Evolutionary conservation across 2,797 vertebrate genomes (phyloP), one percentile per base, ranked within the genome.

Genomic region (Propithecus deckenii): DNA sequence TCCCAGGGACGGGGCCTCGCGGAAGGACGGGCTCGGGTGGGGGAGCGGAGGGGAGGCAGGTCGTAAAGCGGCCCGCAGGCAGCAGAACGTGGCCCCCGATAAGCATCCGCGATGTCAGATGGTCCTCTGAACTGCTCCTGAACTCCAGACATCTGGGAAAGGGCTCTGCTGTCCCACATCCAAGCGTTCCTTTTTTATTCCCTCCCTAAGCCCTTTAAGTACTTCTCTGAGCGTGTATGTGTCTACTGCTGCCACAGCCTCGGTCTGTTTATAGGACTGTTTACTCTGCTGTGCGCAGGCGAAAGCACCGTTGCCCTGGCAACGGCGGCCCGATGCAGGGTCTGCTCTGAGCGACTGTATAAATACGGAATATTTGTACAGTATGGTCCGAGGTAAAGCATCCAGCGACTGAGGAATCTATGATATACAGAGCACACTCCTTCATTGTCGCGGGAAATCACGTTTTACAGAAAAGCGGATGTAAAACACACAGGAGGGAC

Each of bases 291-390:
- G n/a, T 0, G 84, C 2, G 8, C 48, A 81, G 95, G 88, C 97
- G 97, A 95, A 96, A 96, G 79, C 86, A 86, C 97, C 0, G 11
- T 98, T 98, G 97, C 98, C 98, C 22, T 97, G 96, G 98, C 94
- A 98, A 97, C 96, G 9, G 96, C 90, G 4, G 63, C 96, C 88
- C 7, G 61, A 92, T 1, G 71, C 59, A 48, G 96, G 93, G 87
- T 94, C 97, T 61, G 72, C 17, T 4, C 87, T 18, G 81, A 1
- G 0, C 43, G 0, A 50, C 93, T 97, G 92, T 89, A 92, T 97
- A 97, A 97, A 97, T 96, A 94, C 57, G 93, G 95, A 75, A 67
- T 96, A 84, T 97, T 86, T 97, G 90, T 67, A 86, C 81, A 91
- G 94, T 86, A 69, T 1, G 59, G 88, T 72, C 87, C 72, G 89